Base-by-base conservation (phyloP, 2,797 vertebrate species). In the Coccyzus lansbergi region DNA sequence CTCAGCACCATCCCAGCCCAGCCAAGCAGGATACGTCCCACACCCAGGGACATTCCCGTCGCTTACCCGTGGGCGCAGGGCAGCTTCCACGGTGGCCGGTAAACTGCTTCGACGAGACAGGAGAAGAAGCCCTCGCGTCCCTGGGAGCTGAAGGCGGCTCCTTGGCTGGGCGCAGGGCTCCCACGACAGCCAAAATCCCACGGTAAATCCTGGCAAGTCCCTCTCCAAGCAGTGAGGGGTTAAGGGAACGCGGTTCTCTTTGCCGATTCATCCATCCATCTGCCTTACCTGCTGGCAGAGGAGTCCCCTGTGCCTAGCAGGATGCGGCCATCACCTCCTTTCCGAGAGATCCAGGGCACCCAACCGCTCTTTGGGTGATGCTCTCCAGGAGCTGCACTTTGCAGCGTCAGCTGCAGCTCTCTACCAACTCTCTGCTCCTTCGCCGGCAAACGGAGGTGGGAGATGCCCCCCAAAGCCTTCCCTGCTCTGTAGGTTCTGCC, bases 201-300 rank as follows among this genome's bases (percentile, higher is more conserved):
- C 70, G 80, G 86, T 92, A 95, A 86, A 95, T 88, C 94, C 96
- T 68, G 60, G 88, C 63, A 12, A 95, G 83, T 67, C 88, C 94
- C 89, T 87, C 86, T 49, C 83, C 49, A 8, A 94, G 88, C 86
- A 91, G 84, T 9, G 22, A 80, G 34, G 91, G 78, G 80, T 91
- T 78, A 60, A 85, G 60, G 72, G 79, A 88, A 29, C 72, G 65
- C 7, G 51, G 72, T 26, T 84, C 83, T 51, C 91, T 64, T 83
- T 91, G 93, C 46, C 79, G 82, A 94, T 92, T 96, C 94, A 93
- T 96, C 67, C 96, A 91, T 94, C 92, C 95, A 88, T 71, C 91
- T 69, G 56, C 70, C 62, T 74, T 33, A 14, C 86, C 93, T 38
- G 91, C 88, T 55, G 15, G 84, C 72, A 58, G 75, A 36, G 77